phyloP scores from a whole-genome alignment of 2,888 invertebrate species.

The Trachelus iudaicus region DNA sequence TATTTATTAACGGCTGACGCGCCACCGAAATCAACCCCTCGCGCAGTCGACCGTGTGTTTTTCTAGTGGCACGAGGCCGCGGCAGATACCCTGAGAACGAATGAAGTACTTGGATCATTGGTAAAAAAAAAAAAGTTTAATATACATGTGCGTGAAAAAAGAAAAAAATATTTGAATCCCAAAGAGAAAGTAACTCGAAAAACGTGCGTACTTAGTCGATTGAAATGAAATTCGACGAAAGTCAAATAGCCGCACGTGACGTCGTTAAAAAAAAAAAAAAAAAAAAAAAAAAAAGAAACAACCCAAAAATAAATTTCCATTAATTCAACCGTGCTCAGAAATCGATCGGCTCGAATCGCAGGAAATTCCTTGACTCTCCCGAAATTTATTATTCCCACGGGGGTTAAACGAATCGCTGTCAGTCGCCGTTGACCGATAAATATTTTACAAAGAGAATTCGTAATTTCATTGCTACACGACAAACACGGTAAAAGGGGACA shows the following conservation, averaged over 20 bases:
- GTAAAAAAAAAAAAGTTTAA: neutral
- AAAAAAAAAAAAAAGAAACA: too few species aligned
- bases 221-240: neutral
- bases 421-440: neutral
- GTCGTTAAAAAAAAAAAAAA: neutral
- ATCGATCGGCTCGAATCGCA: neutral
- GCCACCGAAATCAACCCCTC: neutral
- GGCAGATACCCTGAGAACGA: too few species aligned
- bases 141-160: too few species aligned
- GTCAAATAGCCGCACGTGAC: too few species aligned
- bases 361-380: neutral
- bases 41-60: rapidly evolving
- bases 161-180: too few species aligned
- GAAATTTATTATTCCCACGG: neutral
- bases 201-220: too few species aligned
- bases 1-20: neutral
- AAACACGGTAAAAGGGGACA: neutral
- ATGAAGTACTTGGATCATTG: too few species aligned
- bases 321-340: rapidly evolving
- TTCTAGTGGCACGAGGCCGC: neutral
- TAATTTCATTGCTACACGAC: neutral
- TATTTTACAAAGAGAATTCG: neutral
- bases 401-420: neutral
- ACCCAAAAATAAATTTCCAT: too few species aligned
- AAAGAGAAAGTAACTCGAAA: too few species aligned